Conservation (phyloP, 2,797 vertebrate genomes). For the Adrianichthys oophorus region DNA sequence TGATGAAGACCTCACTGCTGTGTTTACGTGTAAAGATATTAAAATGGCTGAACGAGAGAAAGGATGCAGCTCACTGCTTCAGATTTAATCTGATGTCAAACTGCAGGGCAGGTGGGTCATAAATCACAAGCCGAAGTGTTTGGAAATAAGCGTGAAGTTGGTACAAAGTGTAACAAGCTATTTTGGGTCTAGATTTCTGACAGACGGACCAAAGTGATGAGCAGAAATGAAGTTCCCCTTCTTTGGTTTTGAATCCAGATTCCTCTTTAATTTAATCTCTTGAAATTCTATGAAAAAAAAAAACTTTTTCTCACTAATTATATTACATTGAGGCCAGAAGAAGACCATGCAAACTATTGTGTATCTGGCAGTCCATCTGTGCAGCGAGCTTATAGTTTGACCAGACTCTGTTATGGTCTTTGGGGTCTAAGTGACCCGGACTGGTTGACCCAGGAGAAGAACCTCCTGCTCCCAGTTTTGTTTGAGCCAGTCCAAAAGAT, state of each 20-base stretch:
- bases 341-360: slow-evolving; percentile 42
- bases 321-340: slow-evolving; percentile 18
- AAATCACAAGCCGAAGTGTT: slow-evolving; percentile 55
- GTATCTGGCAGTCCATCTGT: slow-evolving; percentile 54
- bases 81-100: slow-evolving; percentile 62
- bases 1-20: too few relatives aligned
- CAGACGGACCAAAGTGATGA: too few relatives aligned
- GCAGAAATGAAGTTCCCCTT: too few relatives aligned
- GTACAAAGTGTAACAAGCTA: slow-evolving; percentile 17
- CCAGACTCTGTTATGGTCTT: slow-evolving; percentile 60
- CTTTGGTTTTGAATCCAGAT: too few relatives aligned
- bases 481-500: slow-evolving; percentile 26
- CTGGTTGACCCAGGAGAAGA: slow-evolving; percentile 22
- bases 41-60: slow-evolving; percentile 33
- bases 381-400: slow-evolving; percentile 63
- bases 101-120: slow-evolving; percentile 57
- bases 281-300: too few relatives aligned
- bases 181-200: slow-evolving; percentile 4
- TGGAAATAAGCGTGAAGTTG: slow-evolving; percentile 29
- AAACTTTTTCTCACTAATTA: too few relatives aligned
- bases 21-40: slow-evolving; percentile 33
- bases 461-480: slow-evolving; percentile 24
- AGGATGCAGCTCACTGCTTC: slow-evolving; percentile 18
- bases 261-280: too few relatives aligned
- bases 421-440: slow-evolving; percentile 21